These are phyloP conservation scores for Aphelinus certus DNA, from an alignment of 1,140 invertebrate species.

Conservation along the genomic window DNA sequence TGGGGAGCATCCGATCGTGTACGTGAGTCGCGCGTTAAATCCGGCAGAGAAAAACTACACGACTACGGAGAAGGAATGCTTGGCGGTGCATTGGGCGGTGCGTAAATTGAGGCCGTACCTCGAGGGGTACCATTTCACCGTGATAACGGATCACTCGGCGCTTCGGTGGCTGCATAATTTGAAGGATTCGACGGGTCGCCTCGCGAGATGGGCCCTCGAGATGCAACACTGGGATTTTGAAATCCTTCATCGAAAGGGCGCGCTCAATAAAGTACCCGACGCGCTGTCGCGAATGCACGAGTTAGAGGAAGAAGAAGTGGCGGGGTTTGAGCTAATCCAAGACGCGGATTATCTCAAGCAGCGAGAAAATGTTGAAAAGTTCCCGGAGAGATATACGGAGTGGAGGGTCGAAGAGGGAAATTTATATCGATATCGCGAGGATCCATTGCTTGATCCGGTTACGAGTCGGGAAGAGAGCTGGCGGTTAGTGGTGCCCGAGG, in stretches of 20 bases:
- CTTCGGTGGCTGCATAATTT: slow-evolving; percentile 63
- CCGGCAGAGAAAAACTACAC: slow-evolving; percentile 28
- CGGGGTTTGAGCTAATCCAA: background rate
- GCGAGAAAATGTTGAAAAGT: background rate
- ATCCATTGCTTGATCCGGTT: slow-evolving; percentile 16
- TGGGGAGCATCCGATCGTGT: slow-evolving; percentile 20
- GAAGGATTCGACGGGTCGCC: slow-evolving; percentile 57
- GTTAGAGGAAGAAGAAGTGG: background rate
- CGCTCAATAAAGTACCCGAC: slow-evolving; percentile 2
- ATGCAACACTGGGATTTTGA: slow-evolving; percentile 56
- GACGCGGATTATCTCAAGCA: background rate
- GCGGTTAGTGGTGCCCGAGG: slow-evolving; percentile 33
- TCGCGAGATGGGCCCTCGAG: slow-evolving; percentile 62
- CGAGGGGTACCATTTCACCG: slow-evolving; percentile 53
- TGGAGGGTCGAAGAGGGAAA: slow-evolving; percentile 23
- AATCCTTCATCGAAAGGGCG: slow-evolving; percentile 48
- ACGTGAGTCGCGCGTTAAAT: slow-evolving; percentile 16
- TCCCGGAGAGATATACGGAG: slow-evolving; percentile 23
- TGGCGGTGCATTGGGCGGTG: slow-evolving; percentile 55
- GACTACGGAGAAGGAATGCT: slow-evolving; percentile 61
- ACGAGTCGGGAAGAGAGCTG: slow-evolving; percentile 14
- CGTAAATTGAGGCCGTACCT: slow-evolving; percentile 47
- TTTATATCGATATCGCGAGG: slow-evolving; percentile 28
- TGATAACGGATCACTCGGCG: slow-evolving; percentile 65
- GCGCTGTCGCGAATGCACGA: slow-evolving; percentile 4